Percentiles rank a stretch among this genome's conserved stretches.
phyloP scores from a whole-genome alignment of 1,140 invertebrate genomes.

The Paraescarpia echinospica region DNA sequence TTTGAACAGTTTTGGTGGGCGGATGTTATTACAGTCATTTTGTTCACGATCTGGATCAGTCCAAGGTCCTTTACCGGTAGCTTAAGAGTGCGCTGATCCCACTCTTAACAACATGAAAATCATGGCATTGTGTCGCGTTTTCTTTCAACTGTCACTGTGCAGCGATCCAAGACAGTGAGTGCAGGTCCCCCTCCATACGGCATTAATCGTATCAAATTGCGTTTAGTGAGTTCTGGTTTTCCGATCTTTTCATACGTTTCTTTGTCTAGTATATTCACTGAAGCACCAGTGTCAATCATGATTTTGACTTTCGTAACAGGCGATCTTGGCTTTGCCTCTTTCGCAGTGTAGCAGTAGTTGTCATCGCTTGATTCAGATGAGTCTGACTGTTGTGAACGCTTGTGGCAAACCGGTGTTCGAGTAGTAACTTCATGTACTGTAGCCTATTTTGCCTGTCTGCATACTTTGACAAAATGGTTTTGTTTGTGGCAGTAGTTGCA shows the following conservation, averaged over 20 bases:
- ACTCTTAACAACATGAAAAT: neutral
- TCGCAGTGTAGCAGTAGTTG: neutral
- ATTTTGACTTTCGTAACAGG: neutral
- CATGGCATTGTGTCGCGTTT: neutral
- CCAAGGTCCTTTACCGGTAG: constrained; percentile 28
- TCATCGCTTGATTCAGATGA: neutral
- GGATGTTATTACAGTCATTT: constrained; percentile 36
- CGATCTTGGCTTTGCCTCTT: neutral
- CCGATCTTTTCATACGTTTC: neutral
- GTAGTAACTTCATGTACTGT: neutral
- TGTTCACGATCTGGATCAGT: constrained; percentile 34
- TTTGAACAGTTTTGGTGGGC: no score
- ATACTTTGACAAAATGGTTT: no score
- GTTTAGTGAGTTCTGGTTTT: neutral
- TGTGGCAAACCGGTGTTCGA: no score
- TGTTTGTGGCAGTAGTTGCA: no score
- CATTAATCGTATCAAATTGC: neutral
- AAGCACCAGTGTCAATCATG: neutral
- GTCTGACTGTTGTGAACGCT: neutral
- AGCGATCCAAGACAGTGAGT: neutral
- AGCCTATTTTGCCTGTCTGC: no score
- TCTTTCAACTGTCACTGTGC: neutral
- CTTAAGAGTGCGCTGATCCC: neutral
- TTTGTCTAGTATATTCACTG: neutral
- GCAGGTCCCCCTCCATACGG: neutral